Percentiles rank a stretch among this genome's conserved stretches.
phyloP scores from a whole-genome alignment of 2,888 invertebrate genomes.

The Dryococelus australis region DNA sequence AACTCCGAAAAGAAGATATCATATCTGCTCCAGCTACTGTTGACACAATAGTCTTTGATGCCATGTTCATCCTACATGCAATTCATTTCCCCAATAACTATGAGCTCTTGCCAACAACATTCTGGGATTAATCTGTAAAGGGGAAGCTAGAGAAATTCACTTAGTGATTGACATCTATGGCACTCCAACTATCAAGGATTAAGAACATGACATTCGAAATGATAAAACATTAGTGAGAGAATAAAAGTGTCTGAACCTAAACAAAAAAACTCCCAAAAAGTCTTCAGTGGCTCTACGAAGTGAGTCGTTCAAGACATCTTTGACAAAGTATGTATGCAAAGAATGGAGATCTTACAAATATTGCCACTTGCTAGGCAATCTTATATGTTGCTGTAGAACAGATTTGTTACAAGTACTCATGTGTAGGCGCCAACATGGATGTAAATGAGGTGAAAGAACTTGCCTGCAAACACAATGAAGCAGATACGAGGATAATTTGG shows the following conservation, averaged over 20 bases:
- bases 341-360: slow-evolving; percentile 12
- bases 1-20: too few species aligned
- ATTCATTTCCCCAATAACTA: not conserved
- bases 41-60: slow-evolving; percentile 21
- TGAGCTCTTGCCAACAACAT: slow-evolving; percentile 19
- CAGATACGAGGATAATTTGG: slow-evolving; percentile 16
- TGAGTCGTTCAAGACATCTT: not conserved
- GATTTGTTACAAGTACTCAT: not conserved
- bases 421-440: not conserved
- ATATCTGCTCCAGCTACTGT: slow-evolving; percentile 12
- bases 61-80: slow-evolving; percentile 16
- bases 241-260: slow-evolving; percentile 22
- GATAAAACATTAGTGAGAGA: not conserved
- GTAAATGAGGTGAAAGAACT: slow-evolving; percentile 11
- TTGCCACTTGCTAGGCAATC: slow-evolving; percentile 18
- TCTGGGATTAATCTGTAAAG: slow-evolving; percentile 18
- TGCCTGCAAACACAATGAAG: slow-evolving; percentile 12
- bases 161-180: not conserved
- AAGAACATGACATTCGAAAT: slow-evolving; percentile 11
- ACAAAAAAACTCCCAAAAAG: not conserved
- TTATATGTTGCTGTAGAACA: not conserved
- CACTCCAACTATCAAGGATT: slow-evolving; percentile 22
- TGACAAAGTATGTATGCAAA: too few species aligned
- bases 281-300: not conserved
- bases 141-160: slow-evolving; percentile 12